Base-by-base conservation (phyloP, 1,140 invertebrate genomes). In the Batillaria attramentaria region DNA sequence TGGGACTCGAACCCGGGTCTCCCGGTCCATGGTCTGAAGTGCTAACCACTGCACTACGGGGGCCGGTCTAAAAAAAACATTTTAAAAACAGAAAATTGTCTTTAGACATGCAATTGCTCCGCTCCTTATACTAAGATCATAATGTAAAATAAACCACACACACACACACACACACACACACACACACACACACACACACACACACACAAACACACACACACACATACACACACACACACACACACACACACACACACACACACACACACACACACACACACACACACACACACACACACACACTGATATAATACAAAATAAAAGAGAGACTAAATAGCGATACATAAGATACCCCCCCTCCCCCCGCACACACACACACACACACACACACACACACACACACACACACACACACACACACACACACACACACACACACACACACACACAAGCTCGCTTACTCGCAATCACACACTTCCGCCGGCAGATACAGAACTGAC, bases 101-200 rank as follows among this genome's bases (percentile, higher is more conserved):
- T n/a, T n/a, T n/a, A n/a, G n/a, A n/a, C n/a, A n/a, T n/a, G n/a
- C n/a, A n/a, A n/a, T n/a, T n/a, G n/a, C n/a, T n/a, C n/a, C n/a
- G n/a, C n/a, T n/a, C n/a, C n/a, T n/a, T n/a, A n/a, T n/a, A n/a
- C n/a, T n/a, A n/a, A n/a, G n/a, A n/a, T n/a, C n/a, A n/a, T n/a
- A 76, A 57, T 20, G 39, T 65, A n/a, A 57, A 16, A 74, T 24
- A 57, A 33, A 28, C 33, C 39, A 72, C 39, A 72, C 43, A 72
- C 70, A 72, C 28, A 72, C 70, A 41, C 28, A 43, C 35, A 42
- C 28, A 46, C 43, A 72, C 28, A 31, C 43, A 41, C 41, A 28
- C 39, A 43, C n/a, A 72, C 41, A 31, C 43, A 41, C 43, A 43
- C 28, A 18, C 41, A 46, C 41, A 31, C 37, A 46, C n/a, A 72